Evolutionary conservation across 2,113 vertebrate genomes (phyloP).

Genomic region (Gnathonemus echidnorhynchus): DNA sequence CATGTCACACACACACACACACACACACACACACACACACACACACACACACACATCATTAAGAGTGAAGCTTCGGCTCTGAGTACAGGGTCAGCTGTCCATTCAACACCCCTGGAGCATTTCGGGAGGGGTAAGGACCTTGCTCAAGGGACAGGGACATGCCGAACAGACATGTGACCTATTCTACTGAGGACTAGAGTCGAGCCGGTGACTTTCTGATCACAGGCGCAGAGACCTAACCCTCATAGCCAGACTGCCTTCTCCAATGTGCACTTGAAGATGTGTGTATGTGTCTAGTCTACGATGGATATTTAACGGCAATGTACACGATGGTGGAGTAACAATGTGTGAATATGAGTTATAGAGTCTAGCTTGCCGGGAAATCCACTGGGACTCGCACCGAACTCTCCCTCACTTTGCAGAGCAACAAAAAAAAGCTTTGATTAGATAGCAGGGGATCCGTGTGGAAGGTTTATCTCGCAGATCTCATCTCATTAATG

Average conservation of each 20-base stretch:
- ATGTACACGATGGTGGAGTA: background rate
- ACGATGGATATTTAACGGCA: background rate
- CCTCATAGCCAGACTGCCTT: background rate
- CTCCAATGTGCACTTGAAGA: background rate
- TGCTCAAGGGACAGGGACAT: background rate
- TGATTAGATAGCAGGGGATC: conserved; percentile 13
- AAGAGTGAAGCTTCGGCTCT: background rate
- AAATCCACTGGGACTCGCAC: background rate
- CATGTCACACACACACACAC: too few relatives aligned
- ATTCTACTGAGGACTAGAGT: background rate
- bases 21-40: background rate
- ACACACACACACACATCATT: background rate
- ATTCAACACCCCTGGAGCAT: background rate
- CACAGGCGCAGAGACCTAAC: background rate
- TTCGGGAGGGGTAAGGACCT: background rate
- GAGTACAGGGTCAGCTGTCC: background rate
- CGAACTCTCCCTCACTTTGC: background rate
- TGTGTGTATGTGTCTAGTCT: background rate
- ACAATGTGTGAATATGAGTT: background rate
- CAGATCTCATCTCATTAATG: conserved; percentile 2
- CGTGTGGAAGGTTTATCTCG: conserved; percentile 10
- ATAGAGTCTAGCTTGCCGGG: background rate
- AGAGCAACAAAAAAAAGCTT: conserved; percentile 6
- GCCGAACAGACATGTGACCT: background rate
- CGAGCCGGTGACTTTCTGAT: background rate